Percentiles rank a stretch among this genome's conserved stretches.
Conservation (phyloP, 2,113 vertebrate species). For the Diadophis punctatus region DNA sequence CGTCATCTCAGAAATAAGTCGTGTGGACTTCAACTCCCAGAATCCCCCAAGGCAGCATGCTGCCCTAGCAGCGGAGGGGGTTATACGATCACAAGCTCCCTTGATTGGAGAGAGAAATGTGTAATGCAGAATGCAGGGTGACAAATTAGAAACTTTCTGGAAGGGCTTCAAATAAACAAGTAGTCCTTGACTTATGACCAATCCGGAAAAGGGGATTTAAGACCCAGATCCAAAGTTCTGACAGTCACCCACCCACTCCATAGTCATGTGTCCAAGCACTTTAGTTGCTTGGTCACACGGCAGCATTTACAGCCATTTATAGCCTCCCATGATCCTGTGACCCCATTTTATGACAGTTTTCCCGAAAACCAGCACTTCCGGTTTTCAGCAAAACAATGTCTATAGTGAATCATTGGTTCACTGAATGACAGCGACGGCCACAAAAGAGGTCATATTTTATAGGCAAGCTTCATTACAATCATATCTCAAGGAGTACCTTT, state of each 20-base stretch:
- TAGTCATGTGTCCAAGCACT: neutral
- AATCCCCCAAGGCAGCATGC: neutral
- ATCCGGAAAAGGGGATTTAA: neutral
- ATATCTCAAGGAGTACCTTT: neutral
- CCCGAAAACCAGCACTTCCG: too few species aligned
- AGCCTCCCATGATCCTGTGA: neutral
- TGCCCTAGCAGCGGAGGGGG: neutral
- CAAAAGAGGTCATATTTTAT: neutral
- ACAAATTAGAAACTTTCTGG: neutral
- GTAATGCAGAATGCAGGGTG: neutral
- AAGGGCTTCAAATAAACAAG: neutral
- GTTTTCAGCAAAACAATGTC: neutral
- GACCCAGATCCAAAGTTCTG: neutral
- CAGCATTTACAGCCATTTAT: neutral
- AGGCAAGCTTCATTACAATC: neutral
- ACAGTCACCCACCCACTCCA: neutral
- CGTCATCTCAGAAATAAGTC: neutral
- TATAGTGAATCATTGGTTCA: neutral
- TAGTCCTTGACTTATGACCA: neutral
- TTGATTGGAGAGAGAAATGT: neutral
- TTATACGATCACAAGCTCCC: neutral
- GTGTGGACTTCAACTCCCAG: neutral
- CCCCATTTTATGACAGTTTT: neutral
- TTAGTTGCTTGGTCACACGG: neutral
- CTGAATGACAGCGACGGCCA: neutral